A percentile compares a stretch with the other conserved stretches of the same genome.
These are phyloP conservation scores for Lasioglossum pauxillum DNA, from an alignment of 2,888 invertebrate species.

Conservation along the genomic window DNA sequence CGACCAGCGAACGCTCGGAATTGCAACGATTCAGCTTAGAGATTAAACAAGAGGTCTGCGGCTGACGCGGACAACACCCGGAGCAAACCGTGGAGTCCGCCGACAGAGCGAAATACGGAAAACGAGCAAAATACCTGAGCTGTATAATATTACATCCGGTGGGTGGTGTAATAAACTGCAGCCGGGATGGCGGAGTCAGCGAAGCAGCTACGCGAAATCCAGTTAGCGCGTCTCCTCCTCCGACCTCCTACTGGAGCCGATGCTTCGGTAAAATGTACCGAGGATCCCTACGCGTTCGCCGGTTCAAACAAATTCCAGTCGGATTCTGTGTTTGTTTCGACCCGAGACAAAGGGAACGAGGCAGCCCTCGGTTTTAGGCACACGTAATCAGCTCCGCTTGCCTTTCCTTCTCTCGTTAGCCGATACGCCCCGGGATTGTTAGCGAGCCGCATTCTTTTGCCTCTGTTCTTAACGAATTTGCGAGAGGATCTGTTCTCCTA, in stretches of 20 bases:
- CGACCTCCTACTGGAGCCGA: background rate
- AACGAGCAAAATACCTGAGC: slow-evolving; percentile 50
- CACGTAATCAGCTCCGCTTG: slow-evolving; percentile 9
- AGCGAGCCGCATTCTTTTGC: background rate
- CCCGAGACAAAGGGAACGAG: background rate
- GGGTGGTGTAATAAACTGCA: slow-evolving; percentile 60
- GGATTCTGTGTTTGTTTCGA: slow-evolving; percentile 5
- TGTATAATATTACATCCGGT: slow-evolving; percentile 54
- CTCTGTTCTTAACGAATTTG: slow-evolving; percentile 12
- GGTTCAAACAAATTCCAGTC: background rate
- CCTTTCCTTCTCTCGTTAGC: slow-evolving; percentile 1
- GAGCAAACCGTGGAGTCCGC: background rate
- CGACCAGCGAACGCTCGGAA: background rate
- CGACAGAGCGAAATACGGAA: slow-evolving; percentile 60
- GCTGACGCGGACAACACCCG: slow-evolving; percentile 8
- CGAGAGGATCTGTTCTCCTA: background rate
- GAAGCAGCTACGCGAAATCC: background rate
- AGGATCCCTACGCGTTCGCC: background rate
- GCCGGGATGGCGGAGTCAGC: background rate
- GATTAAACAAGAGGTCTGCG: slow-evolving; percentile 51
- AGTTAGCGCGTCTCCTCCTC: background rate
- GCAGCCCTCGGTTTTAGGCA: background rate
- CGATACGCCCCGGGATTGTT: slow-evolving; percentile 6
- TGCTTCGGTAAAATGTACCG: slow-evolving; percentile 3
- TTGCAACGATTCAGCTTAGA: background rate